Evolutionary conservation across 2,797 vertebrate species (phyloP), one percentile per base, ranked within the genome.

Genomic region (Chrosomus eos): DNA sequence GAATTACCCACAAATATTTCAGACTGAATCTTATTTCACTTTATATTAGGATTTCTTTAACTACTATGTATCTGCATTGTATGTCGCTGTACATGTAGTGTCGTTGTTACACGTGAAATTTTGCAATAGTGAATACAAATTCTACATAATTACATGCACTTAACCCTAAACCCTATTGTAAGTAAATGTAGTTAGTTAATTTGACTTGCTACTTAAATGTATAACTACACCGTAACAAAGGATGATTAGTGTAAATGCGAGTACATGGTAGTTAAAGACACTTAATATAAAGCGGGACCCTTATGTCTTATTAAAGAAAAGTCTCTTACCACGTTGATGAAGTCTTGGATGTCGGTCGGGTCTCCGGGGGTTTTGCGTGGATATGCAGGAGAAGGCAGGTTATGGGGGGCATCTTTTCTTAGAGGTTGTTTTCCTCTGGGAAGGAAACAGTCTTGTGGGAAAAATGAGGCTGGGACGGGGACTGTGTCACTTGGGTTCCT

Each of bases 271-370:
- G 55, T 60, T 60, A 28, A 28, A 62, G 26, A 3, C 60, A 7
- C 13, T 28, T 64, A 7, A 64, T 64, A 18, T 31, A 8, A 31
- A 62, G 14, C 26, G 1, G 60, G 26, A 60, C 0, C 1, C 21
- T 60, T 26, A 55, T 55, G 23, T 9, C 9, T 58, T n/a, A 58
- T 58, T 58, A 13, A 40, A 43, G 58, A 80, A 48, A 23, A 3
- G n/a, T 45, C 2, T 13, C 96, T 91, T 91, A 98, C 98, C 6
- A 97, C 96, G 0, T 95, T 94, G 93, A 99, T 99, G 93, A 98
- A 99, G 76, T 97, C 96, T 80, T 96, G 95, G 0, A 99, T 99
- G 93, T 98, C 96, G 0, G 95, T 94, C 38, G 97, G 96, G 85
- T 97, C 91, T 60, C 94, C 91, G 0, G 95, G 95, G 78, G 93